Evolutionary conservation across 2,113 vertebrate species (phyloP), one percentile per base, ranked within the genome.

Genomic region (Andinoacara biseriatus): DNA sequence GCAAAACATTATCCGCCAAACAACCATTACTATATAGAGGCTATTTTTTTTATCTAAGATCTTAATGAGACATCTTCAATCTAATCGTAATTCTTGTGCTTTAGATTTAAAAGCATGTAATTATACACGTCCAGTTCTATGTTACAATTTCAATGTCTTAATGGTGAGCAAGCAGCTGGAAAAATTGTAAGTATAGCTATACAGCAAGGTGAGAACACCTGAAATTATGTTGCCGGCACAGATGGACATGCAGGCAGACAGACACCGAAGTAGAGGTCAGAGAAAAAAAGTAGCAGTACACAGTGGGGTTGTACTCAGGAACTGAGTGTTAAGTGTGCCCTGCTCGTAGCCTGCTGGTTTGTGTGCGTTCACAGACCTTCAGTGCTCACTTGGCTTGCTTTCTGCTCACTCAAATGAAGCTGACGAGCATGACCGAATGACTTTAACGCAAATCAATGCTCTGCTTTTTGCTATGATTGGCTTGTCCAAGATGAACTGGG

Each of bases 401-500:
- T 78, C 31, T 72, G 26, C 26, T 72, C 24, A 72, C 7, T 72
- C 18, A 31, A 72, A 52, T 13, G 46, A 72, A 72, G 20, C 8
- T 49, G 40, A 65, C 17, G 62, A 38, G 81, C 67, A 72, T 20
- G 43, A 49, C 13, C 60, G 26, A 60, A 67, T 14, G 5, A 26
- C 52, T 74, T 74, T 62, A 54, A 65, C 46, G 74, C 49, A n/a
- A 81, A 63, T 78, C 65, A 35, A 17, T 57, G n/a, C 26, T 46
- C 33, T 26, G 63, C 40, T 63, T 17, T 43, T 65, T 29, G 29
- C 62, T 40, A 1, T 1, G 6, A 33, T 9, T n/a, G 49, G 49
- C 1, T 15, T 29, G 74, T 60, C 38, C 5, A 7, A 67, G 52
- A 46, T n/a, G 2, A 59, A 75, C 43, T 26, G 52, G 24, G 33